Base-by-base conservation (phyloP, 2,888 invertebrate species). In the Oscheius sp. region DNA sequence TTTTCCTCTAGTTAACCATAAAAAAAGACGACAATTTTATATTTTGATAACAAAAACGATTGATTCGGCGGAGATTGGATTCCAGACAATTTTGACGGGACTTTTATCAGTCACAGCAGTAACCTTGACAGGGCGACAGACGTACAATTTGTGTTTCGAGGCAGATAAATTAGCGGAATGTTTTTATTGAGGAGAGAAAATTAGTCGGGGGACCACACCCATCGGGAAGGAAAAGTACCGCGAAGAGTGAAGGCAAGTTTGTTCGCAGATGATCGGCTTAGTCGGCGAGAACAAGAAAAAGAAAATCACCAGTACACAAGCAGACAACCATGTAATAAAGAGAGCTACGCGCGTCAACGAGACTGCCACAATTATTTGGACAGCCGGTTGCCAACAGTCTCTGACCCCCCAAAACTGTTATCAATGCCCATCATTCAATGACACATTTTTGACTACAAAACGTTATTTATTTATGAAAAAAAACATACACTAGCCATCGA, bases 31-130 rank as follows among this genome's bases (percentile, higher is more conserved):
- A 18, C 2, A 18, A 16, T 5, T 59, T 29, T 61, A 43, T 61
- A 61, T 18, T 41, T 18, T 43, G 61, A 61, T 35, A 61, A 61
- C 61, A 61, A 61, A 61, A 55, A 2, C 6, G 55, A 61, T 61
- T 43, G 58, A 58, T 58, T 58, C 58, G 58, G 43, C 55, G 23
- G 49, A 12, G 55, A 55, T 23, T 55, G 7, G 9, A 35, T 35
- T 35, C 9, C 35, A 35, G 35, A 9, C 35, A 35, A 35, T 35
- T 35, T 6, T 35, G 35, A 35, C 35, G 35, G 9, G 5, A 9
- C 35, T 35, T 35, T 35, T 35, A 35, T 35, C 35, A 35, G 35
- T 35, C 45, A 43, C 13, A 13, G 45, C n/a, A n/a, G n/a, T 35
- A 35, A 35, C 35, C 35, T 35, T 35, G 35, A 18, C 3, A 49